Evolutionary conservation across 2,113 vertebrate species (phyloP).

Genomic region (Neodontobutis hainanensis): DNA sequence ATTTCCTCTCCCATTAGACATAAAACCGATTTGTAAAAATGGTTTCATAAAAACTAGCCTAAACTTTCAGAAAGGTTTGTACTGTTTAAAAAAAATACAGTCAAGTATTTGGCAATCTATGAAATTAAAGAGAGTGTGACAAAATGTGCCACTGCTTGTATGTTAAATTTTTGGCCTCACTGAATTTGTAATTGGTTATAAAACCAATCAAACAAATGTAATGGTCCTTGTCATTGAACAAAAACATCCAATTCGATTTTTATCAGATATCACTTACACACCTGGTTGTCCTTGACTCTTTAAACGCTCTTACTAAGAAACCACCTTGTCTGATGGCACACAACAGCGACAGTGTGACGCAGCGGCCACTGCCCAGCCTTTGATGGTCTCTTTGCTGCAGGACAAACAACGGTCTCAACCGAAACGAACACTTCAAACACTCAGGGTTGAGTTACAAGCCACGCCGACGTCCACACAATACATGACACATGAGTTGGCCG

Average conservation of each 20-base stretch:
- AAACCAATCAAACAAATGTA: slow-evolving; percentile 1
- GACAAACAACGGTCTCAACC: slow-evolving; percentile 20
- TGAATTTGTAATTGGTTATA: neutral
- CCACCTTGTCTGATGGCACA: neutral
- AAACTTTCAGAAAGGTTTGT: too few relatives aligned
- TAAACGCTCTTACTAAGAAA: slow-evolving; percentile 6
- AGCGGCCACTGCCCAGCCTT: neutral
- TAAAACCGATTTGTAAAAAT: too few relatives aligned
- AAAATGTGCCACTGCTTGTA: too few relatives aligned
- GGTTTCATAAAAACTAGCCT: too few relatives aligned
- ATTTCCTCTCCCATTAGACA: too few relatives aligned
- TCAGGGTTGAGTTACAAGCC: slow-evolving; percentile 34
- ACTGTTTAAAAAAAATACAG: too few relatives aligned
- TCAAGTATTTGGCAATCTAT: too few relatives aligned
- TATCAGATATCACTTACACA: neutral
- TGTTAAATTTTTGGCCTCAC: too few relatives aligned
- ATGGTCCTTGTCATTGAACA: neutral
- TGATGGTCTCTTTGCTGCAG: slow-evolving; percentile 3
- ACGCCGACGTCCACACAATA: neutral
- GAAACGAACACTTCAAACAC: slow-evolving; percentile 14
- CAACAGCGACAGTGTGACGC: slow-evolving; percentile 1
- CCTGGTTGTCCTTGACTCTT: slow-evolving; percentile 1
- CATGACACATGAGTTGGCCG: slow-evolving; percentile 10
- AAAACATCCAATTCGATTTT: slow-evolving; percentile 5
- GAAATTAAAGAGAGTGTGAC: too few relatives aligned